These are phyloP conservation scores for Gadus macrocephalus DNA, from an alignment of 2,113 vertebrate species.

Conservation along the genomic window DNA sequence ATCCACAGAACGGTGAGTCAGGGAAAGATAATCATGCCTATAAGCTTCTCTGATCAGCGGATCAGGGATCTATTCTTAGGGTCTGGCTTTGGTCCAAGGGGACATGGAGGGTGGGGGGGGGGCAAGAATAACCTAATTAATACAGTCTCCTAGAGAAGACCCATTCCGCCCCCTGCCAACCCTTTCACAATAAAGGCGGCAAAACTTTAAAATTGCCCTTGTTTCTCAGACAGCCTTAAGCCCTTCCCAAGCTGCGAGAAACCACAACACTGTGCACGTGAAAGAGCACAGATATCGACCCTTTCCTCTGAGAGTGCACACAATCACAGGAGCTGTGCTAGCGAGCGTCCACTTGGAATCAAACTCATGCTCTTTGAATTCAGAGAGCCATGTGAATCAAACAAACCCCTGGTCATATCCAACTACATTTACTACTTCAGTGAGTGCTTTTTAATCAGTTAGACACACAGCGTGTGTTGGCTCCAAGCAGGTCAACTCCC, in stretches of 20 bases:
- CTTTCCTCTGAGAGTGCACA: background rate
- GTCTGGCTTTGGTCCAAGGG: constrained; percentile 36
- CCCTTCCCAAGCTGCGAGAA: background rate
- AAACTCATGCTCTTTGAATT: background rate
- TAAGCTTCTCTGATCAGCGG: constrained; percentile 47
- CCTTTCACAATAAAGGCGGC: background rate
- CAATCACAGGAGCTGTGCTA: background rate
- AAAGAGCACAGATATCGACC: no score
- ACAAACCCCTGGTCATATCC: background rate
- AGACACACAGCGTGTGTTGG: no score
- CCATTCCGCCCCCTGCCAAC: background rate
- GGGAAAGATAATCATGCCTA: constrained; percentile 59
- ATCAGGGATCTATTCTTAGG: constrained; percentile 64
- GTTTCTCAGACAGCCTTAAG: background rate
- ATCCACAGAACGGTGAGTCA: constrained; percentile 26
- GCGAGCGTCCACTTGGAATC: background rate
- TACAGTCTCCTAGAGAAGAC: constrained; percentile 20
- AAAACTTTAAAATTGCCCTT: background rate
- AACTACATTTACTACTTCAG: no score
- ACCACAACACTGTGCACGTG: no score
- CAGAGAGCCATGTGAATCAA: background rate
- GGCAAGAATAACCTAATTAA: constrained; percentile 55
- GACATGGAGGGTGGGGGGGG: constrained; percentile 35
- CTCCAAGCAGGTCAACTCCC: no score
- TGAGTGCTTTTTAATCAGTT: no score